phyloP scores from a whole-genome alignment of 30 jellyfish, hydroid and myxozoan species.

The Mastigias papua region DNA sequence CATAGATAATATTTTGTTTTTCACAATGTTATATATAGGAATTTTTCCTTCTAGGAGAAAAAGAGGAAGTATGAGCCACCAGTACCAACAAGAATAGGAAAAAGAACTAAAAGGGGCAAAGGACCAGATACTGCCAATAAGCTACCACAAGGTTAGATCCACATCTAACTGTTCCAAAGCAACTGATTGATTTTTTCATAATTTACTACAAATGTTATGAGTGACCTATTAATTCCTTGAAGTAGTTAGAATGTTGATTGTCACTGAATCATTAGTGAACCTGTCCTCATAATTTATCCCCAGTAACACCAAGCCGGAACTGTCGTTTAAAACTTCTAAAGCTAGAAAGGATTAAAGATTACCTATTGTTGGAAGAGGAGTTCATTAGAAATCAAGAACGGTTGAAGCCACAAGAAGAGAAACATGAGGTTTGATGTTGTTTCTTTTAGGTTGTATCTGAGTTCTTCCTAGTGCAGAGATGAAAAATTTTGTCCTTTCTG shows the following conservation, averaged over 20 bases:
- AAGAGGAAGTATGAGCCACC: slow-evolving; percentile 99
- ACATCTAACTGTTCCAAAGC: no score
- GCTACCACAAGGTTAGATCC: slow-evolving; percentile 86
- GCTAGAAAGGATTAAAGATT: slow-evolving; percentile 92
- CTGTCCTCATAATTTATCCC: background rate
- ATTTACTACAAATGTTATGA: no score
- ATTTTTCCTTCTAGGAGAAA: slow-evolving; percentile 80
- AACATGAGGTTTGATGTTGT: slow-evolving; percentile 81
- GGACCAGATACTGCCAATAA: slow-evolving; percentile 98
- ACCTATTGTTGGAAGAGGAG: slow-evolving; percentile 95
- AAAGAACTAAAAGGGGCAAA: slow-evolving; percentile 80
- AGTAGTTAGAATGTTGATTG: no score
- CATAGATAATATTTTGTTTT: no score
- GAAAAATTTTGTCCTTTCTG: no score
- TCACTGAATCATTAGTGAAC: no score
- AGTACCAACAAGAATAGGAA: slow-evolving; percentile 97
- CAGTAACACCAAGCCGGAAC: slow-evolving; percentile 97
- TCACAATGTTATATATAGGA: no score
- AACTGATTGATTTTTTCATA: no score
- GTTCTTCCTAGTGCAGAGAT: background rate
- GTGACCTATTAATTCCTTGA: no score
- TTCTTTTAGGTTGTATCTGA: background rate
- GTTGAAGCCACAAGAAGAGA: slow-evolving; percentile 96
- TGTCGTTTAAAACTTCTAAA: slow-evolving; percentile 91
- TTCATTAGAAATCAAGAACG: slow-evolving; percentile 95